Evolutionary conservation across 2,113 vertebrate genomes (phyloP).

Genomic region (Pollachius pollachius): DNA sequence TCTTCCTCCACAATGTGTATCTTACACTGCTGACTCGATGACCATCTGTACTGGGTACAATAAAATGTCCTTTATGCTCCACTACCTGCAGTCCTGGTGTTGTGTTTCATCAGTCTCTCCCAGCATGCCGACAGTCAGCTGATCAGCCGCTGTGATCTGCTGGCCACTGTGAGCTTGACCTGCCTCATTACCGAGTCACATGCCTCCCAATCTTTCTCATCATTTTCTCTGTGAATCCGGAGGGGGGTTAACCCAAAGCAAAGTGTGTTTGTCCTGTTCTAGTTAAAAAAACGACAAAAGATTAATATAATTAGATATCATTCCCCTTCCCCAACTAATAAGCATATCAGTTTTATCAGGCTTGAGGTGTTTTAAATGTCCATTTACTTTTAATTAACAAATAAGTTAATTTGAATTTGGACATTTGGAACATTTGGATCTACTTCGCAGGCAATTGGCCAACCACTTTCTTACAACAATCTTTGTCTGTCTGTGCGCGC

Average conservation of each 20-base stretch:
- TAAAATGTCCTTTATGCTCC: constrained; percentile 83
- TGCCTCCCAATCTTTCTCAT: constrained; percentile 28
- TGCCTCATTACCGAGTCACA: constrained; percentile 43
- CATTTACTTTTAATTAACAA: too few species aligned
- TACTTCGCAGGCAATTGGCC: too few species aligned
- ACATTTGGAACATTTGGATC: too few species aligned
- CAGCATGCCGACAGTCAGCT: constrained; percentile 34
- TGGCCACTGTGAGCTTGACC: constrained; percentile 37
- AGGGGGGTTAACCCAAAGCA: background rate
- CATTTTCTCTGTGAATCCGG: constrained; percentile 42
- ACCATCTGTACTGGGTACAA: constrained; percentile 98
- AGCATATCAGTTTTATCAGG: too few species aligned
- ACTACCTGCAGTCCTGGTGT: constrained; percentile 43
- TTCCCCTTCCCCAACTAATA: too few species aligned
- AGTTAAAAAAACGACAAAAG: too few species aligned
- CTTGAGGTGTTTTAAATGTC: too few species aligned
- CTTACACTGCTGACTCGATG: constrained; percentile 87
- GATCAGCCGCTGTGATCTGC: constrained; percentile 30
- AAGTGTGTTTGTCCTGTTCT: constrained; percentile 8
- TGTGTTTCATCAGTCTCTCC: constrained; percentile 42
- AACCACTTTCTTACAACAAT: too few species aligned
- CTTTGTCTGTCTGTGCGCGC: too few species aligned
- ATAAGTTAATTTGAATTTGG: too few species aligned
- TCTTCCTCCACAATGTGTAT: constrained; percentile 71
- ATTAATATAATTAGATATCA: too few species aligned